Conservation (phyloP, 2,888 invertebrate genomes). For the Plebejus melissa region DNA sequence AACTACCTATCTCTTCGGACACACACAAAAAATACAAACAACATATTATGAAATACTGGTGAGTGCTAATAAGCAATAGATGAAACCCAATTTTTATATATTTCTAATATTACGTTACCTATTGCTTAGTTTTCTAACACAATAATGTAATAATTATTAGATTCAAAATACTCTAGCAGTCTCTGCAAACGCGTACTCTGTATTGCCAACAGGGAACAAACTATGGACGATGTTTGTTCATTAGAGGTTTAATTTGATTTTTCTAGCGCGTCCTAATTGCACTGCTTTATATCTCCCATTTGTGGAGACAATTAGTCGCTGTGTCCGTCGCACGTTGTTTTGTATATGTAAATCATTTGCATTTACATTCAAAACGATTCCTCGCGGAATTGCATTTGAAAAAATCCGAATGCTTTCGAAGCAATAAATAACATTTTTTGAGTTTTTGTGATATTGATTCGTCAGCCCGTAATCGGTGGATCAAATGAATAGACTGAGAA, state of each 20-base stretch:
- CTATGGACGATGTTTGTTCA: slow-evolving; percentile 67
- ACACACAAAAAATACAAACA: no score
- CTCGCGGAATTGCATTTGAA: slow-evolving; percentile 20
- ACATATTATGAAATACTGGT: no score
- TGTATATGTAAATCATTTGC: slow-evolving; percentile 31
- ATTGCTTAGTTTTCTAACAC: not conserved
- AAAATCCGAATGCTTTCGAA: slow-evolving; percentile 27
- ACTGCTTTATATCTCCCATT: slow-evolving; percentile 64
- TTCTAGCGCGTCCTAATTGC: slow-evolving; percentile 74
- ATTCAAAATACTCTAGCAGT: not conserved
- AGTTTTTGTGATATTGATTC: not conserved
- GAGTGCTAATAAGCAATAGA: no score
- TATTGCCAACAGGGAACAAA: slow-evolving; percentile 44
- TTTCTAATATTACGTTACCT: no score
- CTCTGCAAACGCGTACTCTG: slow-evolving; percentile 41
- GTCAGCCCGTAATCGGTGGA: not conserved
- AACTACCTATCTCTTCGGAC: no score
- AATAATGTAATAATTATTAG: not conserved
- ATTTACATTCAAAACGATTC: slow-evolving; percentile 31
- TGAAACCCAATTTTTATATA: no score
- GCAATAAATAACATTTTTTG: slow-evolving; percentile 4
- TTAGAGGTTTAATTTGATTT: slow-evolving; percentile 73
- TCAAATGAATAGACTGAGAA: no score
- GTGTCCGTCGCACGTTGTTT: slow-evolving; percentile 31
- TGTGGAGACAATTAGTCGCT: slow-evolving; percentile 54